These are phyloP conservation scores for Sarcophilus harrisii DNA, from an alignment of 2,797 vertebrate genomes.

Conservation along the genomic window DNA sequence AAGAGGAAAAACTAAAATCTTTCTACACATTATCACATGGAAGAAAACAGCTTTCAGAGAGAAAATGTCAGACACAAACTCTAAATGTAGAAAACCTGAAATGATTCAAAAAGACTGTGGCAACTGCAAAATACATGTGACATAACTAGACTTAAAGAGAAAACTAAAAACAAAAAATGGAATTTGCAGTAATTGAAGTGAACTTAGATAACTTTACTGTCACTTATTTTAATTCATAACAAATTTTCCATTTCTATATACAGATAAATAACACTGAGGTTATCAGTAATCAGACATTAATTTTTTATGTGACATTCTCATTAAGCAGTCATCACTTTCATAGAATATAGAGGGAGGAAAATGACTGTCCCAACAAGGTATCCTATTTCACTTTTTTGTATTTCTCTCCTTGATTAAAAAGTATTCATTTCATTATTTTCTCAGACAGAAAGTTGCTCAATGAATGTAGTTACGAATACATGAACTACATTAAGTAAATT, in stretches of 20 bases:
- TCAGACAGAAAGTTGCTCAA: not conserved
- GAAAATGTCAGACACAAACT: not conserved
- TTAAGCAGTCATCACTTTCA: not conserved
- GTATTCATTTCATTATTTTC: not conserved
- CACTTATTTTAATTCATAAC: not conserved
- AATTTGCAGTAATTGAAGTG: not conserved
- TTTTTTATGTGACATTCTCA: not conserved
- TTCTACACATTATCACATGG: not conserved
- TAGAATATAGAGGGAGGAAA: not conserved
- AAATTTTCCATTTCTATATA: not conserved
- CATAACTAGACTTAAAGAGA: not conserved
- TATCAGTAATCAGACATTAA: not conserved
- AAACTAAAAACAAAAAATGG: not conserved
- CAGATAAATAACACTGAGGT: not conserved
- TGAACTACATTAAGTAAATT: not conserved
- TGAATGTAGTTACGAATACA: not conserved
- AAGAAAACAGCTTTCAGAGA: not conserved
- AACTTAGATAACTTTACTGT: not conserved
- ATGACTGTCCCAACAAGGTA: not conserved
- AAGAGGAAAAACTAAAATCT: not conserved
- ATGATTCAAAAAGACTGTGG: not conserved
- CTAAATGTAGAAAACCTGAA: not conserved
- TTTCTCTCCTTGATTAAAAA: not conserved
- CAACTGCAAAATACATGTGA: not conserved
- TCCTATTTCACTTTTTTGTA: not conserved